These are phyloP conservation scores for Hemitrygon akajei DNA, from an alignment of 2,797 vertebrate species.

Conservation along the genomic window DNA sequence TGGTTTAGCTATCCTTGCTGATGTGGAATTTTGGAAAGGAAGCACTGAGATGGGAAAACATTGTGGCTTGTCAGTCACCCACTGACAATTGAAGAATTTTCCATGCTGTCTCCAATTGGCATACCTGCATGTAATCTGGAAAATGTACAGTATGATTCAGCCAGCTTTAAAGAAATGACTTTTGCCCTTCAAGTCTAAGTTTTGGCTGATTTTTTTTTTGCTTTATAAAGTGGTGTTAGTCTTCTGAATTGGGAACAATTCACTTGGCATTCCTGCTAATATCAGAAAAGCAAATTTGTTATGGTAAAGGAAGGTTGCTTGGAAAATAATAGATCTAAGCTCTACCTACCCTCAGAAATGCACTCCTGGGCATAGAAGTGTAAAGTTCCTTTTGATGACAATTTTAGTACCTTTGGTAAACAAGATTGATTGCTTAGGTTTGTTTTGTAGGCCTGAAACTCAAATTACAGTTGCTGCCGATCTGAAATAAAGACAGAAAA, in stretches of 20 bases:
- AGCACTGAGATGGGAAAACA: neutral
- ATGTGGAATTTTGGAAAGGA: conserved; percentile 21
- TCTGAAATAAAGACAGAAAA: too few species aligned
- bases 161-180: neutral
- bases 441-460: neutral
- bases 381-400: neutral
- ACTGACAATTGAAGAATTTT: neutral
- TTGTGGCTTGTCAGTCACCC: neutral
- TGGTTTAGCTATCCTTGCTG: neutral
- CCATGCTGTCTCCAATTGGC: neutral
- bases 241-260: neutral
- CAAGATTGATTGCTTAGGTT: neutral
- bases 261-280: neutral
- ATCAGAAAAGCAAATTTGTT: neutral
- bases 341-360: too few species aligned
- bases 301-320: neutral
- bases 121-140: neutral
- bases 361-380: neutral
- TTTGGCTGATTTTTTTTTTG: neutral
- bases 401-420: neutral
- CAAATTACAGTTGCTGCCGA: too few species aligned
- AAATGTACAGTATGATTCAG: neutral
- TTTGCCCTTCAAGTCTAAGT: neutral
- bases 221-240: neutral
- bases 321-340: neutral